These are phyloP conservation scores for Dryocosmus kuriphilus DNA, from an alignment of 2,888 invertebrate species.

Conservation along the genomic window DNA sequence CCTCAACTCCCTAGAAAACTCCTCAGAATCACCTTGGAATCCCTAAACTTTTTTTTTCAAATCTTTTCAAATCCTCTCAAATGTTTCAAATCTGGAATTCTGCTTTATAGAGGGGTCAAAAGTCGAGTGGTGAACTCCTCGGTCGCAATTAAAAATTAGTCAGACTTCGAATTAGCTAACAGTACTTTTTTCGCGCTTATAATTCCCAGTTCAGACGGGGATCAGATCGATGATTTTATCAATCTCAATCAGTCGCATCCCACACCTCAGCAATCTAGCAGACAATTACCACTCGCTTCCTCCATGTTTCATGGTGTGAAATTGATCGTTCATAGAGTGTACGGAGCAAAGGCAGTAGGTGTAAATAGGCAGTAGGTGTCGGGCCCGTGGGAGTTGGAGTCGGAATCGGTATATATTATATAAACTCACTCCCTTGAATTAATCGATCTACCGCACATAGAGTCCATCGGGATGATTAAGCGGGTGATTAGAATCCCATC, in stretches of 20 bases:
- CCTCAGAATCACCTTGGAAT: no score
- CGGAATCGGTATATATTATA: neutral
- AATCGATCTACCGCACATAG: slow-evolving; percentile 30
- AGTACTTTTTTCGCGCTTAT: slow-evolving; percentile 38
- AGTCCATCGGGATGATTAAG: slow-evolving; percentile 32
- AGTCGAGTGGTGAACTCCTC: no score
- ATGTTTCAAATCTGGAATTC: no score
- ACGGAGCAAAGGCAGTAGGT: slow-evolving; percentile 28
- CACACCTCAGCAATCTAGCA: slow-evolving; percentile 17
- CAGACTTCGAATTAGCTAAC: slow-evolving; percentile 41
- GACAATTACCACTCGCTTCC: slow-evolving; percentile 34
- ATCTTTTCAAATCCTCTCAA: no score
- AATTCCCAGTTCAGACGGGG: slow-evolving; percentile 19
- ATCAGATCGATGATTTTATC: slow-evolving; percentile 24
- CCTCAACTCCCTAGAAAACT: no score
- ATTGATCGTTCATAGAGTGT: slow-evolving; percentile 21
- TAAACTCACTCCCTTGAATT: slow-evolving; percentile 31
- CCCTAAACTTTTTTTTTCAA: no score
- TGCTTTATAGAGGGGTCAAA: no score
- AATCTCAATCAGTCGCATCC: slow-evolving; percentile 11
- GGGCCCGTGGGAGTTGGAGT: slow-evolving; percentile 10
- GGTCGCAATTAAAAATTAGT: no score
- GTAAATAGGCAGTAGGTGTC: slow-evolving; percentile 32
- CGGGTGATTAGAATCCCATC: slow-evolving; percentile 40
- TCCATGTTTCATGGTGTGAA: slow-evolving; percentile 33